A percentile compares a stretch with the other conserved stretches of the same genome.
Conservation (phyloP, 64 coral and sea anemone genomes). For the Pocillopora damicornis region DNA sequence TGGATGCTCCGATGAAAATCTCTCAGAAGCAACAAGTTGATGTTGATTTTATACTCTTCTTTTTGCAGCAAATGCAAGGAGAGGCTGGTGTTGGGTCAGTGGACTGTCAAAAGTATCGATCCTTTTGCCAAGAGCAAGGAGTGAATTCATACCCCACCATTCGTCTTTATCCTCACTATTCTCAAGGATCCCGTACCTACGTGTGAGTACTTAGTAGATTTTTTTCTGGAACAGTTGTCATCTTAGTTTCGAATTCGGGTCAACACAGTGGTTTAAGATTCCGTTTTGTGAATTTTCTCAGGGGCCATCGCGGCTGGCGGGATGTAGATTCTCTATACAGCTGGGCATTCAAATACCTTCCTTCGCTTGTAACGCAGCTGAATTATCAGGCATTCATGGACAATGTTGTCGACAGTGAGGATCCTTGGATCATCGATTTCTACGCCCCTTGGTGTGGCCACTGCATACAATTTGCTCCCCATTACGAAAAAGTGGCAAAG, state of each 20-base stretch:
- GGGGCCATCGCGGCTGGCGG: constrained; percentile 86
- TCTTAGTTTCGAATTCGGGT: no score
- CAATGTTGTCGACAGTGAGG: constrained; percentile 61
- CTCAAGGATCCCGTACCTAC: constrained; percentile 43
- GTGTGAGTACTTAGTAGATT: constrained; percentile 54
- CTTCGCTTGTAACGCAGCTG: constrained; percentile 75
- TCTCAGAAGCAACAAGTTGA: no score
- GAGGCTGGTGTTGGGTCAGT: constrained; percentile 85
- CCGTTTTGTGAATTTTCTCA: constrained; percentile 1
- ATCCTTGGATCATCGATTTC: constrained; percentile 89
- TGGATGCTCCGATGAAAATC: no score
- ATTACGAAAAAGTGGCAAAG: constrained; percentile 90
- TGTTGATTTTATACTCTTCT: not conserved
- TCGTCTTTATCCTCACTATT: constrained; percentile 77
- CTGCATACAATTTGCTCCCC: constrained; percentile 96
- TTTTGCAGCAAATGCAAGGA: constrained; percentile 70
- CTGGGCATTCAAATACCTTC: constrained; percentile 88
- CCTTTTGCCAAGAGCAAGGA: constrained; percentile 73
- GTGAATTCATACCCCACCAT: constrained; percentile 88
- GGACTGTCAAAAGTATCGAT: constrained; percentile 84
- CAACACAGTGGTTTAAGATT: no score
- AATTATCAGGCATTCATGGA: constrained; percentile 65
- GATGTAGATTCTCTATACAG: constrained; percentile 75
- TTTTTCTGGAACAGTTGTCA: no score
- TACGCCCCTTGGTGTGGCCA: constrained; percentile 96